A percentile compares a stretch with the other conserved stretches of the same genome.
Conservation (phyloP, 2,888 invertebrate genomes). For the Lobophora halterata region DNA sequence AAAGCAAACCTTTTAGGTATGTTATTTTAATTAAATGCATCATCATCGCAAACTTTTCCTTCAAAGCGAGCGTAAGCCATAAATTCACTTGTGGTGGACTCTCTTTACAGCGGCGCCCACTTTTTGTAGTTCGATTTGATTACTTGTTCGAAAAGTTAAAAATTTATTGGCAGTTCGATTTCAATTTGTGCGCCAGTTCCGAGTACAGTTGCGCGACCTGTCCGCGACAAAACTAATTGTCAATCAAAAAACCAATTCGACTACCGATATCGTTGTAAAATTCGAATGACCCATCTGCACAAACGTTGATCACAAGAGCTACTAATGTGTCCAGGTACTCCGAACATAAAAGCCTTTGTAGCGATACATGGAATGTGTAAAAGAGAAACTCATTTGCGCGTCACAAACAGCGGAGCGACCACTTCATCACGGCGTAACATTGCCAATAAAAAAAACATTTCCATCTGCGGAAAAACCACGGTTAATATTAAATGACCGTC, state of each 20-base stretch:
- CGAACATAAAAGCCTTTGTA: conserved; percentile 52
- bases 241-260: conserved; percentile 42
- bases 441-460: conserved; percentile 74
- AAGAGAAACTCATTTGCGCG: conserved; percentile 69
- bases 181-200: conserved; percentile 61
- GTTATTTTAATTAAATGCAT: conserved; percentile 42
- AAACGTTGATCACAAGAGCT: conserved; percentile 27
- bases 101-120: conserved; percentile 58
- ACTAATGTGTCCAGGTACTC: conserved; percentile 23
- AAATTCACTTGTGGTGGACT: conserved; percentile 70
- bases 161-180: conserved; percentile 68
- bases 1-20: too few species aligned
- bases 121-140: conserved; percentile 75
- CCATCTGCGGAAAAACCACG: conserved; percentile 79
- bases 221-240: conserved; percentile 46
- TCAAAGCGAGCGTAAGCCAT: conserved; percentile 57
- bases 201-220: conserved; percentile 34
- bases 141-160: conserved; percentile 72
- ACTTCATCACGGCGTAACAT: conserved; percentile 76
- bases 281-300: conserved; percentile 13
- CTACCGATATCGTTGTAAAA: conserved; percentile 14
- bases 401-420: conserved; percentile 73
- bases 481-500: conserved; percentile 81
- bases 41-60: conserved; percentile 54
- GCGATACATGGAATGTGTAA: conserved; percentile 60